Conservation (phyloP, 2,888 invertebrate genomes). For the Heterodera filipjevi region DNA sequence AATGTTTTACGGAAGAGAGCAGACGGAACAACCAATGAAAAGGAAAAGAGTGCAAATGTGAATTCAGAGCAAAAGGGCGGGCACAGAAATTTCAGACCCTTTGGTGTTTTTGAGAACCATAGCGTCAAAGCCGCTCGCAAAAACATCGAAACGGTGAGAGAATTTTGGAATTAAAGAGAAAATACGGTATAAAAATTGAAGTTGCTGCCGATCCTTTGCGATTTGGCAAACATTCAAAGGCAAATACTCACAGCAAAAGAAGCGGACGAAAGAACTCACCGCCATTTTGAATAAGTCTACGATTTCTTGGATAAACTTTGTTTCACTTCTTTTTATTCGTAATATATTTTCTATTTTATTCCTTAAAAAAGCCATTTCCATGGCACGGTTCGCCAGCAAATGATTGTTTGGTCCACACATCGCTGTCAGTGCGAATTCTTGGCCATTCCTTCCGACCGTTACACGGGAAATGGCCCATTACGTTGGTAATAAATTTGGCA, state of each 20-base stretch:
- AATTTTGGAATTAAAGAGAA: background rate
- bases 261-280: background rate
- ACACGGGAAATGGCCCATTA: background rate
- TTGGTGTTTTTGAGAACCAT: conserved; percentile 45
- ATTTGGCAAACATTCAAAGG: conserved; percentile 39
- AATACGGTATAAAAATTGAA: background rate
- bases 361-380: background rate
- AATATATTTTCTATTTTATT: background rate
- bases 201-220: conserved; percentile 34
- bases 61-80: background rate
- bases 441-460: background rate
- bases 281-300: no score
- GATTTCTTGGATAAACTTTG: no score
- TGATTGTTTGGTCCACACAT: background rate
- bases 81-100: conserved; percentile 34
- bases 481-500: background rate
- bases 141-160: conserved; percentile 29
- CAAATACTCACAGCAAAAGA: conserved; percentile 27
- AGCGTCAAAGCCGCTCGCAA: conserved; percentile 42
- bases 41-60: background rate
- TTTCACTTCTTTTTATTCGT: no score
- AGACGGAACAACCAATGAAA: background rate
- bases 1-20: background rate
- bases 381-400: background rate
- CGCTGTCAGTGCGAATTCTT: background rate